Evolutionary conservation across 2,888 invertebrate genomes (phyloP).

Genomic region (Drosophila mimetica): DNA sequence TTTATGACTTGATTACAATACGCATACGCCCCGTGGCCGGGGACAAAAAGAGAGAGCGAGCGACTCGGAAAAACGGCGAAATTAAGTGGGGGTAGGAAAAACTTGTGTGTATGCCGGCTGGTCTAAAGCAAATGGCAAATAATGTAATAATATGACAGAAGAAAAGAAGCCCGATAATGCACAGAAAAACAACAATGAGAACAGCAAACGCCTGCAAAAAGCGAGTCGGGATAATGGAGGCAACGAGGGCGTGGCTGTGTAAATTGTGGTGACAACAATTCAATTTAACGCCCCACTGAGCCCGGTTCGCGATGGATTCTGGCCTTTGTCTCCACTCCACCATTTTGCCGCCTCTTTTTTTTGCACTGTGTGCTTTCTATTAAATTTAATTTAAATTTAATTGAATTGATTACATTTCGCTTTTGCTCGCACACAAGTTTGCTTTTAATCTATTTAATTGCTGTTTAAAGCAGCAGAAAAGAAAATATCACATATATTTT

Average conservation of each 20-base stretch:
- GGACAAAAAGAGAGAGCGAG: conserved; percentile 24
- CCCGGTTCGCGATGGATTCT: conserved; percentile 27
- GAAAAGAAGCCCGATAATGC: conserved; percentile 39
- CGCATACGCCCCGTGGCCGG: conserved; percentile 38
- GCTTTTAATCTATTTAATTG: conserved; percentile 22
- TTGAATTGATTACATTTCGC: conserved; percentile 32
- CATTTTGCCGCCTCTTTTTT: conserved; percentile 25
- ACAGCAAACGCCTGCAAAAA: conserved; percentile 11
- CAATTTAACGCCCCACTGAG: conserved; percentile 74
- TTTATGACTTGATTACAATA: conserved; percentile 78
- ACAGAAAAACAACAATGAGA: conserved; percentile 9
- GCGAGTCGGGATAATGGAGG: conserved; percentile 4
- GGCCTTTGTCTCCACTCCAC: conserved; percentile 25
- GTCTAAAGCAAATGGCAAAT: conserved; percentile 67
- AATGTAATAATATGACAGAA: conserved; percentile 64
- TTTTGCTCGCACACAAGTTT: conserved; percentile 7
- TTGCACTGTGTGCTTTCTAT: conserved; percentile 17
- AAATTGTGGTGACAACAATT: conserved; percentile 72
- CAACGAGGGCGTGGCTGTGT: conserved; percentile 41
- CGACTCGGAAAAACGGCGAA: conserved; percentile 10
- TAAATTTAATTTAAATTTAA: conserved; percentile 37
- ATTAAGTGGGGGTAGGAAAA: conserved; percentile 15
- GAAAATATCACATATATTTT: conserved; percentile 2
- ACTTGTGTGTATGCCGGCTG: conserved; percentile 36
- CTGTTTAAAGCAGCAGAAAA: conserved; percentile 9